Evolutionary conservation across 1,140 invertebrate genomes (phyloP), one percentile per base, ranked within the genome.

Genomic region (Luehdorfia chinensis): DNA sequence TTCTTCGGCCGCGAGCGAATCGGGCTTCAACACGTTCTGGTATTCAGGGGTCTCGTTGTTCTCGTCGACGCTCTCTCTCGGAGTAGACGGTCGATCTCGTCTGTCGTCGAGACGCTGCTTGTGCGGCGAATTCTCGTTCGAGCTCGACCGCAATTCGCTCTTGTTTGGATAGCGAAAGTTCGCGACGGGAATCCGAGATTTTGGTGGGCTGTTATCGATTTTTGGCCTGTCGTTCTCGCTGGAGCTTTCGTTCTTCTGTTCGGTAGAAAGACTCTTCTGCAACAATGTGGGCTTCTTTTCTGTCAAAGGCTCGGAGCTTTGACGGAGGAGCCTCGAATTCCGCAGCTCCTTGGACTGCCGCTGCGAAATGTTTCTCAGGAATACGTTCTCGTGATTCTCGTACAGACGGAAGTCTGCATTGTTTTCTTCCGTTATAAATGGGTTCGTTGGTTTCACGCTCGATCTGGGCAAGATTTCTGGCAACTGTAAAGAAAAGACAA

Each of bases 311-410:
- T 87, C 86, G 8, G 83, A 87, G 50, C 75, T 80, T 41, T 87
- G 86, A 0, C 84, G 47, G 1, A 84, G 41, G 0, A 87, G 66
- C 2, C 84, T 43, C 0, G 79, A 80, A 30, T 76, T 84, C 2
- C 81, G 31, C 2, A 65, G n/a, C 32, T 87, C 83, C 50, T 86
- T 87, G 0, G 79, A 80, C 16, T 85, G 80, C 2, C 75, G 57
- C 25, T 87, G 84, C 0, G 84, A 87, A 3, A 84, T 73, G 45
- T 88, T 87, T n/a, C 84, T 62, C 0, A 86, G 68, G 52, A 87
- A 88, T 2, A 88, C 34, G 21, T 87, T 88, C 47, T 88, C 87
- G 62, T 88, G 86, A 61, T 88, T 87, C 32, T 87, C 86, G 55
- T 87, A 87, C 0, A 86, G 51, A 1, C 78, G 72, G 9, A 71